Percentiles rank a stretch among this genome's conserved stretches.
phyloP scores from a whole-genome alignment of 2,113 vertebrate species.

The Potamarius usumacintae region DNA sequence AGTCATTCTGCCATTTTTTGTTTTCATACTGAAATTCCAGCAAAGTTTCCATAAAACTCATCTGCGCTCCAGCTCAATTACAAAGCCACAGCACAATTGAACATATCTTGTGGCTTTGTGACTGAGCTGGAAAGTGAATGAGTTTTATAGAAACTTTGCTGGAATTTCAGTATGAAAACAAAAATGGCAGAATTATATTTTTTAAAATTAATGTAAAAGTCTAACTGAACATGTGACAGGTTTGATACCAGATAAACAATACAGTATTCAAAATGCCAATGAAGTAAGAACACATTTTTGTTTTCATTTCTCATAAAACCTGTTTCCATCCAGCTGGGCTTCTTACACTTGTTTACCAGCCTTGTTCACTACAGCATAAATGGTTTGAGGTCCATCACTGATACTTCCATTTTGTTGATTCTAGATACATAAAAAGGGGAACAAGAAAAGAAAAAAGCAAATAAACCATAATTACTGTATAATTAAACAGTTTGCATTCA shows the following conservation, averaged over 20 bases:
- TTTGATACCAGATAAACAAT: neutral
- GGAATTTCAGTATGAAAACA: no score
- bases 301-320: neutral
- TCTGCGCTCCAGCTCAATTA: neutral
- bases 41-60: no score
- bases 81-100: neutral
- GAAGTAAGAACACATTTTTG: neutral
- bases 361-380: constrained; percentile 6
- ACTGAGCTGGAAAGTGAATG: no score
- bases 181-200: no score
- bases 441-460: neutral
- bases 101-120: no score
- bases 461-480: neutral
- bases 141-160: no score
- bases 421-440: neutral
- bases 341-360: neutral
- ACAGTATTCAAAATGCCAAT: neutral
- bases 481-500: neutral
- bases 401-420: neutral
- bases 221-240: no score
- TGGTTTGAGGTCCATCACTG: neutral
- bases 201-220: no score
- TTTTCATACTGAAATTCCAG: no score
- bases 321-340: neutral
- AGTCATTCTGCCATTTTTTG: neutral